These are phyloP conservation scores for Epinotia ramella DNA, from an alignment of 2,888 invertebrate species.

Conservation along the genomic window DNA sequence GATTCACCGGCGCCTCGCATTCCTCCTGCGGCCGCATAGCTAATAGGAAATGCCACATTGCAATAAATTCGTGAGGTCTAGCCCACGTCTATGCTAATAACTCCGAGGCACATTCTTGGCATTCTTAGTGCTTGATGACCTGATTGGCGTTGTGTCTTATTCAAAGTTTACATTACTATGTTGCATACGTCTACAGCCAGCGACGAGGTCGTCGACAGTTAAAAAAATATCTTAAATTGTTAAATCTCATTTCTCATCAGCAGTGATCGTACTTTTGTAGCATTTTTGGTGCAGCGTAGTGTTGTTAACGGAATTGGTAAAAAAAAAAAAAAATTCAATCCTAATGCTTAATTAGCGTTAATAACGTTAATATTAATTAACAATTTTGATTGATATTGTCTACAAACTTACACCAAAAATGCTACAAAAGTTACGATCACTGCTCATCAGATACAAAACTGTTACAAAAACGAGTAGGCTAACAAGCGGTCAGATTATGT, in stretches of 20 bases:
- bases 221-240: background rate
- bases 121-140: slow-evolving; percentile 36
- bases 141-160: slow-evolving; percentile 28
- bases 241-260: background rate
- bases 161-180: background rate
- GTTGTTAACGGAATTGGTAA: too few species aligned
- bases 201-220: background rate
- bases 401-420: too few species aligned
- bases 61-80: slow-evolving; percentile 66
- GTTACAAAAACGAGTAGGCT: slow-evolving; percentile 19
- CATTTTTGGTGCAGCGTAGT: too few species aligned
- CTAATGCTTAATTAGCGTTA: too few species aligned
- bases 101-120: slow-evolving; percentile 32
- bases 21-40: slow-evolving; percentile 72
- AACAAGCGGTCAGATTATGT: slow-evolving; percentile 42
- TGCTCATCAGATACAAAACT: background rate
- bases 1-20: slow-evolving; percentile 77
- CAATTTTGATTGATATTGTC: too few species aligned
- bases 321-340: too few species aligned
- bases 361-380: too few species aligned
- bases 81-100: slow-evolving; percentile 45
- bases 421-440: too few species aligned
- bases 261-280: too few species aligned
- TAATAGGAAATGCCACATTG: slow-evolving; percentile 78
- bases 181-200: background rate